These are phyloP conservation scores for Hycleus cichorii DNA, from an alignment of 1,140 invertebrate genomes.

Conservation along the genomic window DNA sequence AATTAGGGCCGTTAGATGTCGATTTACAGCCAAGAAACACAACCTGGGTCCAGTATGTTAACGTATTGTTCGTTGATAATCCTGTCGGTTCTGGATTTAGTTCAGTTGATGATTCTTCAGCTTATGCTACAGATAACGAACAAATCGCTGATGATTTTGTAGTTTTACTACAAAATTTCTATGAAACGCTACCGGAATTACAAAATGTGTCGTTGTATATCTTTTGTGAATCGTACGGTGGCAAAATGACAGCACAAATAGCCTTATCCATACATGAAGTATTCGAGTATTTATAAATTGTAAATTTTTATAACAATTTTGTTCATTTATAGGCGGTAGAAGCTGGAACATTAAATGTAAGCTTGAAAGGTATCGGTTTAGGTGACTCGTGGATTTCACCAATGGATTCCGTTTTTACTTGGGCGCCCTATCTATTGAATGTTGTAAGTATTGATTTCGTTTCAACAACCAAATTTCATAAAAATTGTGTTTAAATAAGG, in stretches of 20 bases:
- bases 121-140: slow-evolving; percentile 55
- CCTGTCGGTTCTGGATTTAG: slow-evolving; percentile 81
- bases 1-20: slow-evolving; percentile 63
- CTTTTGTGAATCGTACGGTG: slow-evolving; percentile 78
- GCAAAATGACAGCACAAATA: slow-evolving; percentile 80
- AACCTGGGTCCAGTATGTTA: slow-evolving; percentile 67
- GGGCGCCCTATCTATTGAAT: slow-evolving; percentile 66
- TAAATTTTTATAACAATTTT: too few species aligned
- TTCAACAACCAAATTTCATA: not conserved
- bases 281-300: not conserved
- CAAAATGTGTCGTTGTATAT: slow-evolving; percentile 68
- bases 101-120: slow-evolving; percentile 54
- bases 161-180: slow-evolving; percentile 56
- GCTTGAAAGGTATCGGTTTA: slow-evolving; percentile 69
- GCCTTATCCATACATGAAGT: slow-evolving; percentile 40
- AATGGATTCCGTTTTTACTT: slow-evolving; percentile 69
- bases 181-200: slow-evolving; percentile 54
- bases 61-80: slow-evolving; percentile 81
- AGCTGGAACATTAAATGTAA: slow-evolving; percentile 55
- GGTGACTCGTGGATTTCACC: slow-evolving; percentile 84
- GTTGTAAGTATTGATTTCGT: slow-evolving; percentile 47
- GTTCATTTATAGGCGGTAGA: slow-evolving; percentile 51
- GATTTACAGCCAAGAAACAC: slow-evolving; percentile 56
- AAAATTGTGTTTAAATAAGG: slow-evolving; percentile 34
- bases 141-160: slow-evolving; percentile 72